Conservation (phyloP, 2,888 invertebrate genomes). For the Dyspetes luteomarginatus region DNA sequence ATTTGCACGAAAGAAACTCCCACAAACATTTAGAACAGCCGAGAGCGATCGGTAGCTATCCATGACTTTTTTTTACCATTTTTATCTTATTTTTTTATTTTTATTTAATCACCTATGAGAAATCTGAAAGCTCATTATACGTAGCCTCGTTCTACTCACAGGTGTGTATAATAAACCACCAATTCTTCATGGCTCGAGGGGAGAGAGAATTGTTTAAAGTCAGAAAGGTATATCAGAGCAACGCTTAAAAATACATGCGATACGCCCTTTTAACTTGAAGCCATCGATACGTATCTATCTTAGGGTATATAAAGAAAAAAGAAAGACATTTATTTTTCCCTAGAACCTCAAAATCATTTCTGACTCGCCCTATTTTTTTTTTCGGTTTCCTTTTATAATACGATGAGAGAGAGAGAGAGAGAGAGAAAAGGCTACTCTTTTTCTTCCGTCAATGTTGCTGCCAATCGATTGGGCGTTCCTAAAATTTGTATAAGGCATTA, state of each 20-base stretch:
- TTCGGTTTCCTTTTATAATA: constrained; percentile 30
- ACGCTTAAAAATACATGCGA: background rate
- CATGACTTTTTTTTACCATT: background rate
- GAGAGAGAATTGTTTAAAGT: no score
- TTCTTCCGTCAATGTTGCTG: constrained; percentile 1
- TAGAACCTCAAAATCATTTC: constrained; percentile 51
- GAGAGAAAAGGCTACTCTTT: no score
- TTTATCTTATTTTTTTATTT: background rate
- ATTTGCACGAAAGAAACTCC: constrained; percentile 40
- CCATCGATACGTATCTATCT: background rate
- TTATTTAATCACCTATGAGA: constrained; percentile 22
- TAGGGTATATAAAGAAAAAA: constrained; percentile 26
- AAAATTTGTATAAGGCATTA: constrained; percentile 67
- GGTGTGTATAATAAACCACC: constrained; percentile 40
- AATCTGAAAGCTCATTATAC: constrained; percentile 31
- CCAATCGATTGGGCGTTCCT: constrained; percentile 62
- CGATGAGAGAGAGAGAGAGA: background rate
- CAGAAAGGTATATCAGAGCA: no score
- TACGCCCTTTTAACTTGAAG: no score
- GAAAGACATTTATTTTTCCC: constrained; percentile 54
- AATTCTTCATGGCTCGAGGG: constrained; percentile 21
- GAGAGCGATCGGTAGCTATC: constrained; percentile 36
- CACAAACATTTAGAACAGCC: constrained; percentile 4
- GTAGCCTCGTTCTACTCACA: constrained; percentile 48
- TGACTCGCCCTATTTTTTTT: constrained; percentile 25